A percentile compares a stretch with the other conserved stretches of the same genome.
phyloP scores from a whole-genome alignment of 1,140 invertebrate species.

The Pseudomyrmex pallidus region DNA sequence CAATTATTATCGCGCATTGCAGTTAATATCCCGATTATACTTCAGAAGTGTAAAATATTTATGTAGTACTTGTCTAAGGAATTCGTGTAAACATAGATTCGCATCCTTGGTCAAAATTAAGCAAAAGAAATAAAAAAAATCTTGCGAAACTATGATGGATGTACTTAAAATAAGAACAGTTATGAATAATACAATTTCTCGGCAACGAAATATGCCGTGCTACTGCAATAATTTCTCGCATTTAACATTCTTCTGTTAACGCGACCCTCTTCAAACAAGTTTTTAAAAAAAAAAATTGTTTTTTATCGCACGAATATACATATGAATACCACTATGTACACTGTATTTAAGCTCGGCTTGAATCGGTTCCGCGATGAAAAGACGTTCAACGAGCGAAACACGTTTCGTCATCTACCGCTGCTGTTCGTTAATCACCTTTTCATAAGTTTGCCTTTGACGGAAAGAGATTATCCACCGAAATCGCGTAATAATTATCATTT shows the following conservation, averaged over 20 bases:
- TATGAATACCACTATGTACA: background rate
- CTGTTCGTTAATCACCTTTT: conserved; percentile 1
- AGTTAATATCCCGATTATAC: background rate
- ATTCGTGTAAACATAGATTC: background rate
- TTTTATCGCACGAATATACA: background rate
- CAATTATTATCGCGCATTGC: conserved; percentile 3
- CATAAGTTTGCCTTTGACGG: background rate
- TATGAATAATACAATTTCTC: conserved; percentile 16
- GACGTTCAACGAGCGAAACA: conserved; percentile 2
- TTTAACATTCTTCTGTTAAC: conserved; percentile 33
- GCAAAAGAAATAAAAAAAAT: background rate
- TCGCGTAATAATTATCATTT: conserved; percentile 39
- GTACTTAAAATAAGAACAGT: conserved; percentile 15
- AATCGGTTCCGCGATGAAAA: background rate
- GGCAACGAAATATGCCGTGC: conserved; percentile 11
- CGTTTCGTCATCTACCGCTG: background rate
- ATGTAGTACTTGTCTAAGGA: background rate
- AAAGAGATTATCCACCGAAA: background rate
- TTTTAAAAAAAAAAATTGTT: background rate
- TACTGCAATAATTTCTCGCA: conserved; percentile 34
- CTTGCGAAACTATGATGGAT: background rate
- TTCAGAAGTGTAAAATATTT: background rate
- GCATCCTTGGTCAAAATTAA: background rate
- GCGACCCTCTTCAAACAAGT: background rate
- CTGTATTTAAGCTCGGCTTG: no score